A percentile compares a stretch with the other conserved stretches of the same genome.
phyloP scores from a whole-genome alignment of 2,113 vertebrate species.

The Parotia lawesii region DNA sequence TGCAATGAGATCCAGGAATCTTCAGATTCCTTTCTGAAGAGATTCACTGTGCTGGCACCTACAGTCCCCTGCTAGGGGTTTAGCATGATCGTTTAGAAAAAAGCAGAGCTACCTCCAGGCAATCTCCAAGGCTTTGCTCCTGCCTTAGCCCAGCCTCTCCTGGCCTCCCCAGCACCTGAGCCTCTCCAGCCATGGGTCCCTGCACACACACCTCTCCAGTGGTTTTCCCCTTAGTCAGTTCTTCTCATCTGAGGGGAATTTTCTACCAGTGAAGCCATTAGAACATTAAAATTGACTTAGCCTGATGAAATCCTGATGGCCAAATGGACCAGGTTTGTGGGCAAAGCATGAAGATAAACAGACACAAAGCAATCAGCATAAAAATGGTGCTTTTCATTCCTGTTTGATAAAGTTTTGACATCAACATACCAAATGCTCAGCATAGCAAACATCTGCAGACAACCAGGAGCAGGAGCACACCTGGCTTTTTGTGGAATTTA shows the following conservation, averaged over 20 bases:
- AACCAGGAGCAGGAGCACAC: background rate
- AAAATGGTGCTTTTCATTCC: background rate
- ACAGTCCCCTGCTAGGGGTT: background rate
- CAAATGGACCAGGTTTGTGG: background rate
- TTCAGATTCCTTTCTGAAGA: background rate
- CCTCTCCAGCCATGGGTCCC: background rate
- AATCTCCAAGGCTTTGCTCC: background rate
- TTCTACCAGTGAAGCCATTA: background rate
- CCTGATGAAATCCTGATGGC: background rate
- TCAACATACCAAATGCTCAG: background rate
- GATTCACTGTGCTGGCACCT: background rate
- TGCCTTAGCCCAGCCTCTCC: background rate
- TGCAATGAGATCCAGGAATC: background rate
- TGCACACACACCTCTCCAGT: background rate
- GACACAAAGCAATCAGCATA: background rate
- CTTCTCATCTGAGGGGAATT: background rate
- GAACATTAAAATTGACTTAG: background rate
- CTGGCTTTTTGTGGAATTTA: background rate
- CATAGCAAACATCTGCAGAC: background rate
- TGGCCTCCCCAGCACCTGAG: background rate
- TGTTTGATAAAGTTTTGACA: background rate
- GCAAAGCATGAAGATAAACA: background rate
- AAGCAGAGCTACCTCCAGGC: background rate
- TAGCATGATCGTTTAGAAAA: background rate
- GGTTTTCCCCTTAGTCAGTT: background rate